Evolutionary conservation across 1,140 invertebrate species (phyloP).

Genomic region (Lutraria rhynchaena): DNA sequence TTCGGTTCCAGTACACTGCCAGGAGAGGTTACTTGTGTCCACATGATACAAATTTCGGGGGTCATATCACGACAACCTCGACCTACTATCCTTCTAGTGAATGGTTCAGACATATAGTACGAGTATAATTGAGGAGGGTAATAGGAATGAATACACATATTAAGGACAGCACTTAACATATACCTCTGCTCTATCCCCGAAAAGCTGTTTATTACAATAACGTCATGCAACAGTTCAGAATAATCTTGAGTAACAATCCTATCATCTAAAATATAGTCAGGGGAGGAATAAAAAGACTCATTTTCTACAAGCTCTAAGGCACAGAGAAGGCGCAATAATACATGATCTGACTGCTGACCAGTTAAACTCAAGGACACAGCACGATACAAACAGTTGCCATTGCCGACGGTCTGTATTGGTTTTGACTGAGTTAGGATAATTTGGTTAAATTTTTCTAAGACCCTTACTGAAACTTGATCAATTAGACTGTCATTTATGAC

Average conservation of each 20-base stretch:
- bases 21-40: constrained; percentile 3
- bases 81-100: neutral
- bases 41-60: constrained; percentile 2
- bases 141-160: neutral
- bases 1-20: neutral
- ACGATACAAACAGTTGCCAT: constrained; percentile 31
- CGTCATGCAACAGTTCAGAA: constrained; percentile 4
- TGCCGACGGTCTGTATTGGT: neutral
- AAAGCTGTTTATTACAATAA: neutral
- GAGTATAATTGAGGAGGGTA: constrained; percentile 25
- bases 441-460: too few relatives aligned
- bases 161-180: neutral
- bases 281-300: too few relatives aligned
- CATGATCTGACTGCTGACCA: neutral
- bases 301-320: neutral
- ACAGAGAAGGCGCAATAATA: neutral
- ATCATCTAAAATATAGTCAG: neutral
- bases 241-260: neutral
- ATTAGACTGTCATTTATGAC: too few relatives aligned
- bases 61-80: neutral
- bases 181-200: constrained; percentile 23
- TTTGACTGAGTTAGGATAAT: too few relatives aligned
- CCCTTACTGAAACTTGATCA: too few relatives aligned
- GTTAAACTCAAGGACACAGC: neutral
- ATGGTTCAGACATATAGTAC: constrained; percentile 8